These are phyloP conservation scores for Glaucidium brasilianum DNA, from an alignment of 2,113 vertebrate genomes.

Conservation along the genomic window DNA sequence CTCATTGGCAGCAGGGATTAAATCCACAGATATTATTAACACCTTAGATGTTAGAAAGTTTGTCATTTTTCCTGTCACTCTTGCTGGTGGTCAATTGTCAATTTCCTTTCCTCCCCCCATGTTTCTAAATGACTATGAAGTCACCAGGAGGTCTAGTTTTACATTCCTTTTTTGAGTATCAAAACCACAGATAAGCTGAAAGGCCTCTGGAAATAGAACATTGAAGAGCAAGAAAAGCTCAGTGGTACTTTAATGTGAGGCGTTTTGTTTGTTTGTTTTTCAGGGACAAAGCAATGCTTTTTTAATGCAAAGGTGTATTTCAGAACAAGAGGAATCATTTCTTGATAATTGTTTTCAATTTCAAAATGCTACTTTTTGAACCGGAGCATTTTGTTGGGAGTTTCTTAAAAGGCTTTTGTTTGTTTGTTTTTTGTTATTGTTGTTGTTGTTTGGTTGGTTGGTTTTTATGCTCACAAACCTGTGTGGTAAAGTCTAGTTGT, in stretches of 20 bases:
- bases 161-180: background rate
- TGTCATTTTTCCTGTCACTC: background rate
- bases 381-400: background rate
- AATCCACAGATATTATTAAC: background rate
- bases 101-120: background rate
- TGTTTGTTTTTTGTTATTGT: background rate
- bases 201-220: background rate
- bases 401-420: background rate
- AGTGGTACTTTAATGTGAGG: background rate
- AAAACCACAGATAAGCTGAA: background rate
- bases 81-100: background rate
- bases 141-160: background rate
- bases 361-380: background rate
- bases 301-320: background rate
- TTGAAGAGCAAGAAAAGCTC: background rate
- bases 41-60: background rate
- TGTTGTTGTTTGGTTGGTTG: too few relatives aligned
- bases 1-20: background rate
- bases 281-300: background rate
- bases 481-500: background rate
- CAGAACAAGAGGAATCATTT: background rate
- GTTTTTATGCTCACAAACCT: background rate
- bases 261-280: background rate
- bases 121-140: background rate
- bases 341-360: background rate